These are phyloP conservation scores for Leptodactylus fallax DNA, from an alignment of 2,797 vertebrate genomes.

Conservation along the genomic window DNA sequence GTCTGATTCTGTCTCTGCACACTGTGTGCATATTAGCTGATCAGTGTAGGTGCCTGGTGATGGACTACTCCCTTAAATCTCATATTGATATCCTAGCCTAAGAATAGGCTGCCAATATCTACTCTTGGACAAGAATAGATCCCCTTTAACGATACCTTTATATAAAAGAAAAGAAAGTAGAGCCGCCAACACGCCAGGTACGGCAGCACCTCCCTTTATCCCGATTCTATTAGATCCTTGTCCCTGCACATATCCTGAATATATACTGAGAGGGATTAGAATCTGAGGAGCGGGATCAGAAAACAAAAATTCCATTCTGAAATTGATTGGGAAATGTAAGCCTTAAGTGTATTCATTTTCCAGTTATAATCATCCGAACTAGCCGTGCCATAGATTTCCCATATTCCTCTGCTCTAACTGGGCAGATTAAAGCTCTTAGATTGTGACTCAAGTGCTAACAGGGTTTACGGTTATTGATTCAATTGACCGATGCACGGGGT, in stretches of 20 bases:
- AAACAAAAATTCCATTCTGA: constrained; percentile 42
- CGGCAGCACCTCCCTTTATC: neutral
- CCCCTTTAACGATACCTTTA: neutral
- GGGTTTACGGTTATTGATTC: constrained; percentile 36
- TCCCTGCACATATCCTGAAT: constrained; percentile 8
- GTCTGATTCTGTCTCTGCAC: too few relatives aligned
- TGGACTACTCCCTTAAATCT: too few relatives aligned
- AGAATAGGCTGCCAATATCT: too few relatives aligned
- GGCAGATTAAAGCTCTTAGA: constrained; percentile 39
- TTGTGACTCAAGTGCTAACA: constrained; percentile 37
- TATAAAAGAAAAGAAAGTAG: neutral
- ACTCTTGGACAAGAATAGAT: too few relatives aligned
- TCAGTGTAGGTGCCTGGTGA: too few relatives aligned
- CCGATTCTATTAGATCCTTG: neutral
- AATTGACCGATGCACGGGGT: constrained; percentile 33
- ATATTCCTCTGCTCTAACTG: constrained; percentile 40
- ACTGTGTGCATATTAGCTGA: too few relatives aligned
- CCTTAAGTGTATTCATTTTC: constrained; percentile 49
- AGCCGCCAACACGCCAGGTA: neutral
- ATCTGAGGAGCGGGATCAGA: constrained; percentile 22
- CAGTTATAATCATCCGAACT: constrained; percentile 39
- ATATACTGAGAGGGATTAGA: constrained; percentile 24
- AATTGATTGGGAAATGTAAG: constrained; percentile 42
- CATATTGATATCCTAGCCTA: too few relatives aligned
- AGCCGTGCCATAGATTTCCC: constrained; percentile 43